Percentiles rank a stretch among this genome's conserved stretches.
Conservation (phyloP, 2,888 invertebrate genomes). For the Plebejus anna region DNA sequence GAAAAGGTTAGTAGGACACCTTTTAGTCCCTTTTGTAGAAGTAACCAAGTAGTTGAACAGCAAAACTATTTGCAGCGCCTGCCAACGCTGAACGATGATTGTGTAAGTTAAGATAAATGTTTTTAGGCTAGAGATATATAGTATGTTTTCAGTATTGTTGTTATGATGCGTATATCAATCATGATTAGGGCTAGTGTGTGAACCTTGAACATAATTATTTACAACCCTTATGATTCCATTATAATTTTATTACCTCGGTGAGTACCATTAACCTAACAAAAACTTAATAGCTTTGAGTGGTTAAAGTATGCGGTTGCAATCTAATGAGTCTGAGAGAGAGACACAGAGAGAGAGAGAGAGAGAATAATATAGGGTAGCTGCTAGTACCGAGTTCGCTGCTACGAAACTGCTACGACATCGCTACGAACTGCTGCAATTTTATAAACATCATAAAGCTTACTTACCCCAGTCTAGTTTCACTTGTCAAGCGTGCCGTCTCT, state of each 20-base stretch:
- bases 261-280: too few species aligned
- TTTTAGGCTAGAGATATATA: neutral
- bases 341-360: too few species aligned
- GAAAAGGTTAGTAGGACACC: conserved; percentile 80
- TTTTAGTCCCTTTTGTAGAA: neutral
- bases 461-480: neutral
- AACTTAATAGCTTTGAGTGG: too few species aligned
- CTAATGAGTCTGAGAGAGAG: too few species aligned
- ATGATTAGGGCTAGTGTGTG: too few species aligned
- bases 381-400: neutral
- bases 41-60: neutral
- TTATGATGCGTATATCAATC: too few species aligned
- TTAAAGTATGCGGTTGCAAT: too few species aligned
- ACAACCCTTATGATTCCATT: too few species aligned
- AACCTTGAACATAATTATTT: too few species aligned
- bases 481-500: neutral
- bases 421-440: neutral
- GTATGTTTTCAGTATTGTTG: too few species aligned
- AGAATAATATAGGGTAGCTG: too few species aligned
- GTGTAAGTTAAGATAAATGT: neutral
- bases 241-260: too few species aligned
- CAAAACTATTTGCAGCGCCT: conserved; percentile 7
- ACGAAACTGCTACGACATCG: neutral
- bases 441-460: neutral
- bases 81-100: neutral